phyloP scores from a whole-genome alignment of 2,888 invertebrate genomes.

The Branchinecta sandiegonensis region DNA sequence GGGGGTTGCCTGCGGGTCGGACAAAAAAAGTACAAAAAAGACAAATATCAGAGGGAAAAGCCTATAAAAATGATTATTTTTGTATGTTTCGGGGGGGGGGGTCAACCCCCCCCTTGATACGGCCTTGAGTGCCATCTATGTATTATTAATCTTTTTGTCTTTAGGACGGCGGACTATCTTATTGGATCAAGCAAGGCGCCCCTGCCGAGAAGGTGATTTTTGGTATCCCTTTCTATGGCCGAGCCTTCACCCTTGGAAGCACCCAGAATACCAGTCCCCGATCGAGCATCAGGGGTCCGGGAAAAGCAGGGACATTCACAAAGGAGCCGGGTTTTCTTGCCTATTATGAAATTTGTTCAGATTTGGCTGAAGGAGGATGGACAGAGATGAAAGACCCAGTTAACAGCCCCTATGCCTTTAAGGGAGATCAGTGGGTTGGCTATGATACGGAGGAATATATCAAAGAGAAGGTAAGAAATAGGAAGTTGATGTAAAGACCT shows the following conservation, averaged over 20 bases:
- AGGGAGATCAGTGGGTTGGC: slow-evolving; percentile 73
- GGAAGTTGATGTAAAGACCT: too few species aligned
- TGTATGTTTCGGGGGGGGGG: too few species aligned
- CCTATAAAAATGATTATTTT: too few species aligned
- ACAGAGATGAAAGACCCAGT: slow-evolving; percentile 18
- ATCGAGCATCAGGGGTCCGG: slow-evolving; percentile 1
- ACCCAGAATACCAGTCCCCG: background rate
- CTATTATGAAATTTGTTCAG: background rate
- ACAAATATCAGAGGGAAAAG: too few species aligned
- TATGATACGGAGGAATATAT: slow-evolving; percentile 49
- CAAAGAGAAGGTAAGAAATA: background rate
- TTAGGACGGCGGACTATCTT: slow-evolving; percentile 4
- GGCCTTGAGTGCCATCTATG: too few species aligned
- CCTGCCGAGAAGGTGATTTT: background rate
- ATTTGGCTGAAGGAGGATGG: slow-evolving; percentile 22
- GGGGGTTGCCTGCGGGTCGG: too few species aligned
- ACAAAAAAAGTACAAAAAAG: too few species aligned
- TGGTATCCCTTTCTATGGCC: background rate
- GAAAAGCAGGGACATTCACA: background rate
- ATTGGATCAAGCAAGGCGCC: slow-evolving; percentile 9
- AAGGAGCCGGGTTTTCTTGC: background rate
- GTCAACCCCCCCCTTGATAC: too few species aligned
- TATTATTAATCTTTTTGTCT: too few species aligned
- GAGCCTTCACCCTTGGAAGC: background rate
- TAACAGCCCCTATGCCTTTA: slow-evolving; percentile 63